A percentile compares a stretch with the other conserved stretches of the same genome.
Conservation (phyloP, 2,888 invertebrate species). For the Brenthis ino region DNA sequence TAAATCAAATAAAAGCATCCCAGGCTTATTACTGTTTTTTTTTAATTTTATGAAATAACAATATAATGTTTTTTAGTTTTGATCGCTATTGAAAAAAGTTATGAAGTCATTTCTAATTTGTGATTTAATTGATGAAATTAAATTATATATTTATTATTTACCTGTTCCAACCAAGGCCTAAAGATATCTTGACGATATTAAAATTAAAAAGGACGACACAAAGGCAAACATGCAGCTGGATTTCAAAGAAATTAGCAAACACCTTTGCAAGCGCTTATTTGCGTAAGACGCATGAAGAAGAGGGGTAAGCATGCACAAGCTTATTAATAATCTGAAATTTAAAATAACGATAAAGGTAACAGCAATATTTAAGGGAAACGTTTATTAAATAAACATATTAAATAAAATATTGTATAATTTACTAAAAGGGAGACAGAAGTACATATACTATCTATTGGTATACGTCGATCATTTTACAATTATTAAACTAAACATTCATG, state of each 20-base stretch:
- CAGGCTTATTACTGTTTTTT: no score
- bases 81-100: no score
- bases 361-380: background rate
- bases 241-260: conserved; percentile 1
- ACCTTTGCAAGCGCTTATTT: conserved; percentile 2
- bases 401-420: no score
- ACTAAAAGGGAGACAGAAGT: no score
- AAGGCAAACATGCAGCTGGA: conserved; percentile 15
- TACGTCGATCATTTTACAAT: background rate
- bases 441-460: no score
- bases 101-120: no score
- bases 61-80: no score
- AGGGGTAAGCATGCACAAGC: conserved; percentile 15
- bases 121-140: no score
- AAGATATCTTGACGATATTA: background rate
- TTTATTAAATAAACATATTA: no score
- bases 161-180: background rate
- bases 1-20: no score
- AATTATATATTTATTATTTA: background rate
- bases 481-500: background rate
- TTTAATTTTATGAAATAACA: no score
- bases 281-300: background rate
- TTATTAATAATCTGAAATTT: conserved; percentile 10
- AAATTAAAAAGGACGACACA: conserved; percentile 20
- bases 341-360: conserved; percentile 1